Percentiles rank a stretch among this genome's conserved stretches.
These are phyloP conservation scores for Calcarius ornatus DNA, from an alignment of 2,113 vertebrate genomes.

Conservation along the genomic window DNA sequence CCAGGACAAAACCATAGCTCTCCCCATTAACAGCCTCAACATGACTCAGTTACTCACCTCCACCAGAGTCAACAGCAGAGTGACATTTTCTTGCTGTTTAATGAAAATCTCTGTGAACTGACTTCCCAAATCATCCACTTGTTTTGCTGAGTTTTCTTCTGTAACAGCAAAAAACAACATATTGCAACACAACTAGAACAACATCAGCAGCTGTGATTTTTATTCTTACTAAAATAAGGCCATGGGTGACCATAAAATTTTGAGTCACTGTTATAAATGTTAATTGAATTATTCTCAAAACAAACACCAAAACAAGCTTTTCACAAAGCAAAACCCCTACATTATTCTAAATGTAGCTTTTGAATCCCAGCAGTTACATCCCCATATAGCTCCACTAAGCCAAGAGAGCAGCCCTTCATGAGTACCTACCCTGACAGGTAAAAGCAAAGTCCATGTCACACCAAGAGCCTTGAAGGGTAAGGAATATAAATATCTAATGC, in stretches of 20 bases:
- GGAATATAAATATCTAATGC: neutral
- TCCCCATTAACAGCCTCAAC: neutral
- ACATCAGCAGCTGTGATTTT: neutral
- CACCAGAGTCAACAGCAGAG: constrained; percentile 85
- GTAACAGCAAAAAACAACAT: constrained; percentile 47
- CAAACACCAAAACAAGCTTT: neutral
- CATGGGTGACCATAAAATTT: neutral
- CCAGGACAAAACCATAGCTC: neutral
- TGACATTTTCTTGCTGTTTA: constrained; percentile 90
- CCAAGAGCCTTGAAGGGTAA: accelerated
- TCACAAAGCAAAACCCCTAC: neutral
- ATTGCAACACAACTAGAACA: neutral
- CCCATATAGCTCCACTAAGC: neutral
- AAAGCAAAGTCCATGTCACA: neutral
- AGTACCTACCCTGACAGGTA: neutral
- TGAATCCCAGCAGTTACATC: neutral
- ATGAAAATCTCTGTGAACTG: constrained; percentile 94
- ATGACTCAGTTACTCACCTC: constrained; percentile 77
- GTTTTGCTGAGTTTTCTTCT: constrained; percentile 90
- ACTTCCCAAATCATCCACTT: constrained; percentile 87
- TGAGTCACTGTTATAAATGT: neutral
- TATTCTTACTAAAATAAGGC: neutral
- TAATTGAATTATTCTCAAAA: neutral
- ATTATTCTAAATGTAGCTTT: neutral
- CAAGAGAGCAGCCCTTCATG: neutral